Evolutionary conservation across 2,797 vertebrate genomes (phyloP), one percentile per base, ranked within the genome.

Genomic region (Iguana delicatissima): DNA sequence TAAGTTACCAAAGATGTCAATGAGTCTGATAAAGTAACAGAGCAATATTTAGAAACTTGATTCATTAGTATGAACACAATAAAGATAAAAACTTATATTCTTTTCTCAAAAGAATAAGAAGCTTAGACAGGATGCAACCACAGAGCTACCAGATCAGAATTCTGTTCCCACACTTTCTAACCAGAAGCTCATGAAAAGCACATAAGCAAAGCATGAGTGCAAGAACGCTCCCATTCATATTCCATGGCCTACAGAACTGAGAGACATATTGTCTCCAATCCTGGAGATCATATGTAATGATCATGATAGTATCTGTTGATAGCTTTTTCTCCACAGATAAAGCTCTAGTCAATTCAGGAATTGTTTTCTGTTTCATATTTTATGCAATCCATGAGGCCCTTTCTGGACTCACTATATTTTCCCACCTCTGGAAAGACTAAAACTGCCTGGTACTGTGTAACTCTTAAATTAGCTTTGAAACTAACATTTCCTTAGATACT

Each of bases 1-100:
- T 91, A 85, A 3, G 7, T n/a, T 46, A 22, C 46, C 46, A 67
- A 4, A 73, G 32, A 64, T 90, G 32, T 87, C 89, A 52, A 76
- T 85, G 32, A 80, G 14, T 74, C 50, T 59, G 85, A 84, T 86
- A 87, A 87, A 88, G 87, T 76, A 84, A 85, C 80, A 83, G 81
- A 92, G 32, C 22, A 84, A n/a, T 91, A 38, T 69, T 80, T 89
- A 87, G 55, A 62, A 85, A 89, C 87, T n/a, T 0, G 1, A 73
- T 86, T 82, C 67, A 50, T 79, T n/a, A 69, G 10, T 32, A 64
- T 64, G 69, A 29, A 64, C 24, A 82, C n/a, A 42, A 57, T 42
- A 29, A 73, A 74, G 24, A 62, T 79, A 35, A 46, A 24, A n/a
- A 24, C 42, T 29, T 42, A 46, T 67, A 42, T 69, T 29, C 42